phyloP scores from a whole-genome alignment of 2,113 vertebrate species.

The Sylvietta virens region DNA sequence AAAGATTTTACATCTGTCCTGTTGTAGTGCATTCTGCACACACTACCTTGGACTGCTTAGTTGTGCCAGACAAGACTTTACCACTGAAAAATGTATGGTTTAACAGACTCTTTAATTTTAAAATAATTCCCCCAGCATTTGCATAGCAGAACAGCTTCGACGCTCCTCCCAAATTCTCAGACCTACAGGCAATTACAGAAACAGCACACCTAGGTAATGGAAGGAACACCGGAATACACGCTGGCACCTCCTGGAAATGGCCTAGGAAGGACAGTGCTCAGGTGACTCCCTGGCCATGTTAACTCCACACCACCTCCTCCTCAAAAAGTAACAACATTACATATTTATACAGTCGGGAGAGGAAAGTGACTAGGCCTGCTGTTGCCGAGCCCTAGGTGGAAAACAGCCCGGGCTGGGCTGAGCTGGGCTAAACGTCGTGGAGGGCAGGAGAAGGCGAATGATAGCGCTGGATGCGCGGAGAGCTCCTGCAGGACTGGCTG shows the following conservation, averaged over 20 bases:
- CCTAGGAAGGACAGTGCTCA: background rate
- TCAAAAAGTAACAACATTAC: background rate
- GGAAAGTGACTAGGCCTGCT: background rate
- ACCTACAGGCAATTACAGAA: background rate
- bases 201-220: background rate
- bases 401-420: background rate
- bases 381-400: fast-evolving
- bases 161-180: background rate
- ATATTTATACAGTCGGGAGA: fast-evolving
- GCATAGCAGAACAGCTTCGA: background rate
- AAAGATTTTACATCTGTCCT: background rate
- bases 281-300: too few species aligned
- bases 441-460: too few species aligned
- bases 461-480: fast-evolving
- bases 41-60: background rate
- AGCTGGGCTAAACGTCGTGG: too few species aligned
- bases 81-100: background rate
- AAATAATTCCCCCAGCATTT: background rate
- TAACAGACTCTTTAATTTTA: background rate
- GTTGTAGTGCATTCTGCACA: background rate
- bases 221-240: fast-evolving
- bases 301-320: fast-evolving
- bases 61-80: background rate
- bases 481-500: background rate
- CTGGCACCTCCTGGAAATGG: background rate